Evolutionary conservation across 2,113 vertebrate species (phyloP).

Genomic region (Pedetes capensis): DNA sequence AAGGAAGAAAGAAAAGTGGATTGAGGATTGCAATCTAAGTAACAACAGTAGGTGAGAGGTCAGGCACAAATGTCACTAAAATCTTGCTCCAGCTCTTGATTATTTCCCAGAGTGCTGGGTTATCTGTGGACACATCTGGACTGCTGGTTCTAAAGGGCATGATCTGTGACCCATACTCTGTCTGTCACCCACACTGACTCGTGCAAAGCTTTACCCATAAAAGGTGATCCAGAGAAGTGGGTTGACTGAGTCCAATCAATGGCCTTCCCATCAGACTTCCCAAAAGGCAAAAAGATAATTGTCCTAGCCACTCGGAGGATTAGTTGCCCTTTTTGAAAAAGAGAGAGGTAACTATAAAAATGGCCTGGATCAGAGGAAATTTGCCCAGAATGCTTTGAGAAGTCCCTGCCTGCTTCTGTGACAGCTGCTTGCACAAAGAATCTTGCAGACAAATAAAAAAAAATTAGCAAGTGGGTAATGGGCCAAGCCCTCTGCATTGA

Average conservation of each 20-base stretch:
- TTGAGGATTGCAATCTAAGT: not conserved
- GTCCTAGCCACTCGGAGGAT: not conserved
- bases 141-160: not conserved
- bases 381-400: not conserved
- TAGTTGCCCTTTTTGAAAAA: not conserved
- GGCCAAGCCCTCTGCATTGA: constrained; percentile 9
- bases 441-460: constrained; percentile 55
- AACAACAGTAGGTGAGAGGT: not conserved
- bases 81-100: not conserved
- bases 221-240: not conserved
- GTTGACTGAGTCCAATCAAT: not conserved
- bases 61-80: not conserved
- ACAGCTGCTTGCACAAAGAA: constrained; percentile 43
- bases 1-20: not conserved
- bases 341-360: not conserved
- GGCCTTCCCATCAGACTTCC: not conserved
- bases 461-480: constrained; percentile 35
- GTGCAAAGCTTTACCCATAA: not conserved
- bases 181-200: not conserved
- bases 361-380: not conserved
- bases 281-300: not conserved
- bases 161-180: not conserved
- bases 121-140: not conserved
- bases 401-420: not conserved
- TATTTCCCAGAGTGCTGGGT: not conserved